A percentile compares a stretch with the other conserved stretches of the same genome.
Evolutionary conservation across 2,113 vertebrate genomes (phyloP).

Genomic region (Propithecus coquereli): DNA sequence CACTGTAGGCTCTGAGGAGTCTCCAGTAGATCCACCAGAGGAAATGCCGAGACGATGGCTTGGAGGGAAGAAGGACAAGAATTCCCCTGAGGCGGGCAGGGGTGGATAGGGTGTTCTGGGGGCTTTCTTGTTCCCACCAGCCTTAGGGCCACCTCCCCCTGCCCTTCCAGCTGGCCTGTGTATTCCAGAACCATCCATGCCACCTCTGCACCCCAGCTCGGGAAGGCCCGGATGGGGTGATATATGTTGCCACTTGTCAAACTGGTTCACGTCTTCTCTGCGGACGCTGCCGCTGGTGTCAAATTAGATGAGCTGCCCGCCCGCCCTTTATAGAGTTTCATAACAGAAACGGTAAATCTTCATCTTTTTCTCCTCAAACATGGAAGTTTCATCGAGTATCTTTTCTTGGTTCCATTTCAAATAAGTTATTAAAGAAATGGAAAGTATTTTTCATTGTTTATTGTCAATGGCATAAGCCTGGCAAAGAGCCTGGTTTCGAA

Average conservation of each 20-base stretch:
- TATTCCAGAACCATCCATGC: slow-evolving; percentile 15
- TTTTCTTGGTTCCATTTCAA: slow-evolving; percentile 23
- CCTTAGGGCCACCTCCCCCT: background rate
- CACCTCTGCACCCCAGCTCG: background rate
- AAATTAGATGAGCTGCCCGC: background rate
- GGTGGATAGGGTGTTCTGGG: background rate
- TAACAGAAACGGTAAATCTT: background rate
- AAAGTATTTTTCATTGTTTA: background rate
- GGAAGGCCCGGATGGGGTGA: background rate
- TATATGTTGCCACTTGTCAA: background rate
- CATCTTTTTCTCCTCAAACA: background rate
- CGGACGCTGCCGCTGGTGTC: background rate
- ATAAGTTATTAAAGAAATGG: background rate
- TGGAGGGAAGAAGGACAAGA: background rate
- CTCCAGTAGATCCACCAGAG: background rate
- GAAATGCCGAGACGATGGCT: background rate
- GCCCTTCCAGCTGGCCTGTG: background rate
- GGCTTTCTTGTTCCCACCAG: background rate
- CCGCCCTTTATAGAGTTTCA: background rate
- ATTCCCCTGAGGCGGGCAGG: too few relatives aligned
- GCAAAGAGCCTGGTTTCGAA: background rate
- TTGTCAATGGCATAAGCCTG: background rate
- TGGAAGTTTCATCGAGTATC: background rate
- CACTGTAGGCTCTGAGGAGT: background rate
- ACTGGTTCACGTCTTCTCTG: background rate